Evolutionary conservation across 2,797 vertebrate species (phyloP).

Genomic region (Neoniphon sammara): DNA sequence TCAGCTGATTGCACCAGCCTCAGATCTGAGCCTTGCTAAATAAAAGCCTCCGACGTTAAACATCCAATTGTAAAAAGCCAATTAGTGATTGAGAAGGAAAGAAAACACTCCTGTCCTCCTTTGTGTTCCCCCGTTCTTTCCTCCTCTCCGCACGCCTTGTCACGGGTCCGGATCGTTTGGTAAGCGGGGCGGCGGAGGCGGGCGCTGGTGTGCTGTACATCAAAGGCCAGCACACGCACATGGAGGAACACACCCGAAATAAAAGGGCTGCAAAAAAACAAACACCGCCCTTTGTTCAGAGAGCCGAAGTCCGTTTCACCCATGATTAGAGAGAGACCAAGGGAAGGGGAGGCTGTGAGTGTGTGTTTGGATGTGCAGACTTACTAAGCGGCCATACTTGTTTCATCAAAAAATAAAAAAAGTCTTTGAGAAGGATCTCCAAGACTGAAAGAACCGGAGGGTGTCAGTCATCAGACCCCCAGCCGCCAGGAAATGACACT

Average conservation of each 20-base stretch:
- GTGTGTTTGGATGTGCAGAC: not conserved
- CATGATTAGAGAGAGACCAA: constrained; percentile 77
- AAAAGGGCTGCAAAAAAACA: constrained; percentile 75
- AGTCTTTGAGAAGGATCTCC: constrained; percentile 54
- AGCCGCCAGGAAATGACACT: constrained; percentile 76
- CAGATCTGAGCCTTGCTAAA: constrained; percentile 31
- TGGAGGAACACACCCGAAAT: constrained; percentile 73
- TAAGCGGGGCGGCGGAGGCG: constrained; percentile 23
- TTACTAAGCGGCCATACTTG: constrained; percentile 29
- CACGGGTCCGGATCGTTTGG: constrained; percentile 32
- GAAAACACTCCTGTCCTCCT: constrained; percentile 49
- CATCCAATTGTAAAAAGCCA: constrained; percentile 26
- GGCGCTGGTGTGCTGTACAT: constrained; percentile 65
- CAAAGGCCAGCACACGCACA: constrained; percentile 76
- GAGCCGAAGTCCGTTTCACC: constrained; percentile 41
- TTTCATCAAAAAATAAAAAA: constrained; percentile 47
- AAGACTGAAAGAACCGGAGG: constrained; percentile 62
- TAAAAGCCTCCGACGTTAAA: constrained; percentile 33
- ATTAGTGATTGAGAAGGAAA: constrained; percentile 69
- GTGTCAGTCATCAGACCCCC: constrained; percentile 61
- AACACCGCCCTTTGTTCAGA: constrained; percentile 80
- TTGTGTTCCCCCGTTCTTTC: constrained; percentile 48
- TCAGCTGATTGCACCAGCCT: constrained; percentile 36
- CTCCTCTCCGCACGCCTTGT: constrained; percentile 41
- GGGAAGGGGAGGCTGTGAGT: constrained; percentile 47